Evolutionary conservation across 1,140 invertebrate species (phyloP).

Genomic region (Leucophenga varia): DNA sequence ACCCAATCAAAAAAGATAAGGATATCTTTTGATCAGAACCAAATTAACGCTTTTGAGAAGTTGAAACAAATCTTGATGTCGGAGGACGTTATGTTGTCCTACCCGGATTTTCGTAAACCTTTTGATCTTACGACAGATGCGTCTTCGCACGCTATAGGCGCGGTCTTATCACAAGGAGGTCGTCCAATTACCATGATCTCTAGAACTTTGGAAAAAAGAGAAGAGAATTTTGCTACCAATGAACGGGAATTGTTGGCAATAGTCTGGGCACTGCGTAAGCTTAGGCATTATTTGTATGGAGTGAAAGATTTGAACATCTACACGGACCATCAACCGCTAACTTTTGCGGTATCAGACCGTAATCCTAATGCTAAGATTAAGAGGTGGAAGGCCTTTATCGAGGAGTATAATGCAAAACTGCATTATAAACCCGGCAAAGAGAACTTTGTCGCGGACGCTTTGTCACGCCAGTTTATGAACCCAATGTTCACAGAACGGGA

Average conservation of each 20-base stretch:
- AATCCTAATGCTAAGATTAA: slow-evolving; percentile 16
- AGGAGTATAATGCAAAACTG: slow-evolving; percentile 20
- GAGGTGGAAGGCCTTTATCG: slow-evolving; percentile 10
- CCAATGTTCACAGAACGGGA: background rate
- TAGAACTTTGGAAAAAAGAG: slow-evolving; percentile 7
- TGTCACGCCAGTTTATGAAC: slow-evolving; percentile 15
- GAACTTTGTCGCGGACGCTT: slow-evolving; percentile 31
- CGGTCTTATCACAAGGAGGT: slow-evolving; percentile 41
- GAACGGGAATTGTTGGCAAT: too few relatives aligned
- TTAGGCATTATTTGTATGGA: too few relatives aligned
- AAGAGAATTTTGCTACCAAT: slow-evolving; percentile 11
- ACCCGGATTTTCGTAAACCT: slow-evolving; percentile 40
- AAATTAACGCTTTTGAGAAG: slow-evolving; percentile 46
- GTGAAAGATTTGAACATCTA: slow-evolving; percentile 4
- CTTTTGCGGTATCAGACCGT: slow-evolving; percentile 9
- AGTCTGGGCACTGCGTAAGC: too few relatives aligned
- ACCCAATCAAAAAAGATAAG: too few relatives aligned
- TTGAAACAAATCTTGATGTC: slow-evolving; percentile 52
- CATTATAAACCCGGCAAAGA: slow-evolving; percentile 32
- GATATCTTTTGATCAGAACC: slow-evolving; percentile 2
- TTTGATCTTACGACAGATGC: slow-evolving; percentile 45
- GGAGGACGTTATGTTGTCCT: slow-evolving; percentile 48
- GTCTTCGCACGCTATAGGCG: slow-evolving; percentile 29
- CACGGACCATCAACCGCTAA: slow-evolving; percentile 17
- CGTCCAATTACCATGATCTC: slow-evolving; percentile 18